Evolutionary conservation across 2,797 vertebrate genomes (phyloP).

Genomic region (Prunella strophiata): DNA sequence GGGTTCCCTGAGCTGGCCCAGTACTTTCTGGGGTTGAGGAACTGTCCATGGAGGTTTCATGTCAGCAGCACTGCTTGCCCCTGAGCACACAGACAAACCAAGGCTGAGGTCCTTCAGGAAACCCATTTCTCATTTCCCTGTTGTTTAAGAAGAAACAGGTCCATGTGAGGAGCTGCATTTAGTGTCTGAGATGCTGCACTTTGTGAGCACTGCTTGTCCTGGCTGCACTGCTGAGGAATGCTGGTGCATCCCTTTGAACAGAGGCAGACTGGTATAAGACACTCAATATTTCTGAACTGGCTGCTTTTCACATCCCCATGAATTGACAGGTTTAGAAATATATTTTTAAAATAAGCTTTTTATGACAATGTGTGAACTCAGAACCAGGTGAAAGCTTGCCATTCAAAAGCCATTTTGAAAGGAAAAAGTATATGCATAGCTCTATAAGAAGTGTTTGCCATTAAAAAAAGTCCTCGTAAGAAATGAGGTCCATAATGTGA

Average conservation of each 20-base stretch:
- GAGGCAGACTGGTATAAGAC: neutral
- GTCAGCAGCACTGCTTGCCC: neutral
- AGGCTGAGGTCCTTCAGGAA: neutral
- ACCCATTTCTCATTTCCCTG: neutral
- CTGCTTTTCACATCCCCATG: neutral
- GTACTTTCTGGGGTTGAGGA: neutral
- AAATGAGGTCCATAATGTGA: neutral
- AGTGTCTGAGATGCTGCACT: neutral
- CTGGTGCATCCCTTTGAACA: neutral
- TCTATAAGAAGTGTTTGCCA: neutral
- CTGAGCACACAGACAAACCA: neutral
- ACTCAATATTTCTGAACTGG: neutral
- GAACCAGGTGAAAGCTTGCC: neutral
- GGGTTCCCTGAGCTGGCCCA: neutral
- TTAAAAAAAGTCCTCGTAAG: neutral
- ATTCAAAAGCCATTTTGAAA: neutral
- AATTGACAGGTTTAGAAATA: neutral
- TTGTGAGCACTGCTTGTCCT: neutral
- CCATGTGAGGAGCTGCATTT: neutral
- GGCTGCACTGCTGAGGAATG: neutral
- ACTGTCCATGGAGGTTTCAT: neutral
- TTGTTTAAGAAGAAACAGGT: neutral
- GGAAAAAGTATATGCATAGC: neutral
- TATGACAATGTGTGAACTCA: neutral
- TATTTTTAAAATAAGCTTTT: neutral